Conservation (phyloP, 2,888 invertebrate species). For the Atherix ibis region DNA sequence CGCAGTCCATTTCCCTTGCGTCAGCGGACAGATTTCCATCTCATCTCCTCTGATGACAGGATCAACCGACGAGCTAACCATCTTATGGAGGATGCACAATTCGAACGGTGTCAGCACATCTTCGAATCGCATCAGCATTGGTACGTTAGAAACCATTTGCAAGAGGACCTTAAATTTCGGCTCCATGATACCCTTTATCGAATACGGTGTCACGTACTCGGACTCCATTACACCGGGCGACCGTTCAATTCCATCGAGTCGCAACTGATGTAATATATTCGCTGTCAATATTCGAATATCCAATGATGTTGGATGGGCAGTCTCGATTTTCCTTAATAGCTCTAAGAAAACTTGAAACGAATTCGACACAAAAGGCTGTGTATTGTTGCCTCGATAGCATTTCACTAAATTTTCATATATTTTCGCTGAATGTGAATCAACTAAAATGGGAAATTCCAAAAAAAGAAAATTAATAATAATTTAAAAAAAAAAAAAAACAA, state of each 20-base stretch:
- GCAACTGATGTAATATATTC: conserved; percentile 37
- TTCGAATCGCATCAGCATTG: conserved; percentile 19
- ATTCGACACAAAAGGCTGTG: conserved; percentile 36
- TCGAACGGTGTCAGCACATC: conserved; percentile 33
- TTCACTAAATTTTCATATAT: conserved; percentile 41
- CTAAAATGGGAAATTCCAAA: too few relatives aligned
- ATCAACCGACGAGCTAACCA: conserved; percentile 43
- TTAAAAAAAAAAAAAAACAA: too few relatives aligned
- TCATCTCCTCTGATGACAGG: conserved; percentile 45
- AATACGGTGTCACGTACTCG: conserved; percentile 38
- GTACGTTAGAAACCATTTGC: conserved; percentile 39
- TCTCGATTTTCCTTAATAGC: conserved; percentile 44
- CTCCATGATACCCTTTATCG: conserved; percentile 42
- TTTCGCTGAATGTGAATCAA: conserved; percentile 12
- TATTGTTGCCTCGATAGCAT: conserved; percentile 41
- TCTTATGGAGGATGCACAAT: conserved; percentile 37
- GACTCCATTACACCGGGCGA: conserved; percentile 33
- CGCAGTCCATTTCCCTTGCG: not conserved
- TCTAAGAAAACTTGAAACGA: conserved; percentile 44
- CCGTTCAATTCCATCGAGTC: conserved; percentile 44
- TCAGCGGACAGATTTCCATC: conserved; percentile 32
- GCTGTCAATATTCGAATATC: conserved; percentile 40
- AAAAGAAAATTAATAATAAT: too few relatives aligned
- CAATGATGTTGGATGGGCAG: conserved; percentile 33
- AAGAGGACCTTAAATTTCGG: conserved; percentile 42